These are phyloP conservation scores for Thinocorus orbignyianus DNA, from an alignment of 2,113 vertebrate genomes.

Conservation along the genomic window DNA sequence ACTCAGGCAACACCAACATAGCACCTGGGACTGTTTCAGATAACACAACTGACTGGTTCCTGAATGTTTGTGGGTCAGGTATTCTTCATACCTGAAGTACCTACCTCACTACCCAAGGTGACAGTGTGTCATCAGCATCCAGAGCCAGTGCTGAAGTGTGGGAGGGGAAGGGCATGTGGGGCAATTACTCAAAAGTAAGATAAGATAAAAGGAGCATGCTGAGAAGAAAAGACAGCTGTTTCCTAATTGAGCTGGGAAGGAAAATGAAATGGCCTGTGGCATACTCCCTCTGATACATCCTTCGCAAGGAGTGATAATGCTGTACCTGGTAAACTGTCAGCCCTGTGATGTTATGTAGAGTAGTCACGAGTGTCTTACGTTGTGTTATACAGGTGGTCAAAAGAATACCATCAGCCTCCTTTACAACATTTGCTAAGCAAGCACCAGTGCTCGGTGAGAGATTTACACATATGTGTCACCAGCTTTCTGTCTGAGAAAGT, in stretches of 20 bases:
- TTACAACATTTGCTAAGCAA: background rate
- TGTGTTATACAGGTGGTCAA: background rate
- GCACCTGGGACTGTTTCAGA: background rate
- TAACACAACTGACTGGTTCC: background rate
- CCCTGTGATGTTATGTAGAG: background rate
- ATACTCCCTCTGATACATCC: background rate
- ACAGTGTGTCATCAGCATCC: background rate
- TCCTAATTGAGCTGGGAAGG: background rate
- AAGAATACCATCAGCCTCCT: background rate
- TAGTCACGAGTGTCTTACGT: background rate
- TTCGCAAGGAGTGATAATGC: background rate
- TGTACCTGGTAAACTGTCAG: background rate
- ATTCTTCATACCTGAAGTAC: background rate
- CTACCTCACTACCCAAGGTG: background rate
- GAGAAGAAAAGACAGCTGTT: background rate
- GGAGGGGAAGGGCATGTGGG: background rate
- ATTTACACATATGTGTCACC: background rate
- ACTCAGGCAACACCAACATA: background rate
- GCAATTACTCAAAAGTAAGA: slow-evolving; percentile 1
- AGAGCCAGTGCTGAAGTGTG: background rate
- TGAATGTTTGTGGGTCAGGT: background rate
- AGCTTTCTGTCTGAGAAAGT: background rate
- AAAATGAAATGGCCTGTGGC: background rate
- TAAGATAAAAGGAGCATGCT: background rate
- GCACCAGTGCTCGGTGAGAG: background rate